phyloP scores from a whole-genome alignment of 2,797 vertebrate genomes.

The Urophycis tenuis region DNA sequence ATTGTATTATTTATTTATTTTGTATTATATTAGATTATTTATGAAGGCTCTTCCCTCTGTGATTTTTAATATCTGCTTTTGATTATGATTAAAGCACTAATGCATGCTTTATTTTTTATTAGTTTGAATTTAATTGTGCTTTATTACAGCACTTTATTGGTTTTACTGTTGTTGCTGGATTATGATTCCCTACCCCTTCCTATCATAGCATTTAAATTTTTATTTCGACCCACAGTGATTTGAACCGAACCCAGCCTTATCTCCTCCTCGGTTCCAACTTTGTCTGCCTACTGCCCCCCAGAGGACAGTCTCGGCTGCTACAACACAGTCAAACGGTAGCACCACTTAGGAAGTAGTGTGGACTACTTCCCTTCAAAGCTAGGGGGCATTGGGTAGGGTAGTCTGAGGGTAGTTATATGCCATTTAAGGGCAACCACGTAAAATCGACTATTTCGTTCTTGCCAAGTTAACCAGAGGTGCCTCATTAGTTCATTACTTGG shows the following conservation, averaged over 20 bases:
- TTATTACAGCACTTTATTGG: neutral
- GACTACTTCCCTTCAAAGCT: too few relatives aligned
- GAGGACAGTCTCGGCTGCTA: neutral
- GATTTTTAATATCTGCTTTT: neutral
- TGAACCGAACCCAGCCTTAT: neutral
- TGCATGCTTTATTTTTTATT: neutral
- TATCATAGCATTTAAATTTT: neutral
- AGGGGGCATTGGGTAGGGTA: too few relatives aligned
- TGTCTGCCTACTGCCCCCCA: neutral
- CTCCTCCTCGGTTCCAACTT: neutral
- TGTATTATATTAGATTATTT: neutral
- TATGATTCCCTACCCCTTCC: neutral
- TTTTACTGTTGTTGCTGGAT: neutral
- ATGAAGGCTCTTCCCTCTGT: neutral
- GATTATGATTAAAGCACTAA: neutral
- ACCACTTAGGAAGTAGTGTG: too few relatives aligned
- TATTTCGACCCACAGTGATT: neutral
- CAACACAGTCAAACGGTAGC: neutral
- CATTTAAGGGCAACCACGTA: too few relatives aligned
- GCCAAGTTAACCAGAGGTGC: too few relatives aligned
- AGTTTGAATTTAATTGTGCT: neutral
- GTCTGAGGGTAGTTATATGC: too few relatives aligned
- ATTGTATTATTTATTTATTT: neutral
- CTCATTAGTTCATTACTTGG: too few relatives aligned
- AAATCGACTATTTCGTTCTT: too few relatives aligned